Percentiles rank a stretch among this genome's conserved stretches.
phyloP scores from a whole-genome alignment of 2,113 vertebrate genomes.

The Phocoena phocoena region DNA sequence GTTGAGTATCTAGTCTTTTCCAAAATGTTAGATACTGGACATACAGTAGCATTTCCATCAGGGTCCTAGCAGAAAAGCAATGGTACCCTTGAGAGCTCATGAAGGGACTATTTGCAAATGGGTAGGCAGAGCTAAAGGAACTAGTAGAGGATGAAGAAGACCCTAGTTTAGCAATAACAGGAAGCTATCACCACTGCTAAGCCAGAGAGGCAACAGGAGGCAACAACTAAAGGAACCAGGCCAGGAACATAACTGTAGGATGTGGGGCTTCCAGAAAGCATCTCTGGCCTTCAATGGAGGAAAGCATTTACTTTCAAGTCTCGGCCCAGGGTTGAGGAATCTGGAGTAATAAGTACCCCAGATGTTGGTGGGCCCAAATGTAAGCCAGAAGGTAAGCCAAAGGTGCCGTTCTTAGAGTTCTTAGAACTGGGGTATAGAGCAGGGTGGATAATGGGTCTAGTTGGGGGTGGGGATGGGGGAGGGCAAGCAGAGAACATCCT shows the following conservation, averaged over 20 bases:
- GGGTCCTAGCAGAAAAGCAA: background rate
- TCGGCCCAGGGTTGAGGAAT: background rate
- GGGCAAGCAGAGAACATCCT: background rate
- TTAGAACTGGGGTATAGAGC: background rate
- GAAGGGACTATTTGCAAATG: background rate
- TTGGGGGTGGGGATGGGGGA: background rate
- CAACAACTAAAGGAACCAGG: background rate
- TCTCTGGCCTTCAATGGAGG: background rate
- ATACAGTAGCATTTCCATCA: background rate
- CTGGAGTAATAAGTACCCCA: background rate
- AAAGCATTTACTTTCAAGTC: background rate
- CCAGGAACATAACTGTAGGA: background rate
- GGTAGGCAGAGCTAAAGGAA: background rate
- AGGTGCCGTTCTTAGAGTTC: background rate
- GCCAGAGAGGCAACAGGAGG: background rate
- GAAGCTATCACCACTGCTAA: background rate
- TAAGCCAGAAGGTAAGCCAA: background rate
- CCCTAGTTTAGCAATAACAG: background rate
- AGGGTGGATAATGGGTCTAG: background rate
- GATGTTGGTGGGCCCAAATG: background rate
- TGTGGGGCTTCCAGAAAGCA: background rate
- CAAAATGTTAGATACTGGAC: background rate
- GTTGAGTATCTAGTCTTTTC: background rate
- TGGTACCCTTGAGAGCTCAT: background rate
- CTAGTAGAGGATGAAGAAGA: background rate